phyloP scores from a whole-genome alignment of 2,113 vertebrate genomes.

The Astur gentilis region DNA sequence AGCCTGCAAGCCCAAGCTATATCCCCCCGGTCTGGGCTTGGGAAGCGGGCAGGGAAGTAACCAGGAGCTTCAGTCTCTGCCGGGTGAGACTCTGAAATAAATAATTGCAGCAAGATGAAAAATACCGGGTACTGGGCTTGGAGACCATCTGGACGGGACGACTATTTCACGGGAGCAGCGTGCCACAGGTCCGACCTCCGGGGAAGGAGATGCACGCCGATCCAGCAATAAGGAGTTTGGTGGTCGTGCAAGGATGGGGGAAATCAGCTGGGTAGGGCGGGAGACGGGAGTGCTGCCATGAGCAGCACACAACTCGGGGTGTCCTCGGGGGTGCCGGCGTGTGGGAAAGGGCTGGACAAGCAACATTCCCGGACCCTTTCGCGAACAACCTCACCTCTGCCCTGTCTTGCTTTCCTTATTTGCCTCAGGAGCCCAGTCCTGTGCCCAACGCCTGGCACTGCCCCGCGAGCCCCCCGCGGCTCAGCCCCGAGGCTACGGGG shows the following conservation, averaged over 20 bases:
- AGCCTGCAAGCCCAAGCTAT: not conserved
- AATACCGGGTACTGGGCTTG: not conserved
- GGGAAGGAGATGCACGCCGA: not conserved
- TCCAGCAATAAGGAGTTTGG: not conserved
- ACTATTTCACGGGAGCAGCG: not conserved
- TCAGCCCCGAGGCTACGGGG: not conserved
- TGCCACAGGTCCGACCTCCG: not conserved
- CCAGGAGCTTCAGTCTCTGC: not conserved
- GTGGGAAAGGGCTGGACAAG: not conserved
- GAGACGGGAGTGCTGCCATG: not conserved
- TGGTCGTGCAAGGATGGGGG: not conserved
- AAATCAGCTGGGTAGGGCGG: not conserved
- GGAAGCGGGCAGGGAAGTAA: not conserved
- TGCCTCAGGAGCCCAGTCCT: not conserved
- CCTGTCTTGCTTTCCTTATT: not conserved
- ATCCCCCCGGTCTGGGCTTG: not conserved
- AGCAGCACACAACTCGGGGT: not conserved
- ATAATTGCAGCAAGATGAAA: not conserved
- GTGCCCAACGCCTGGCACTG: fast-evolving
- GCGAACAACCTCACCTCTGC: not conserved
- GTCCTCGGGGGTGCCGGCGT: fast-evolving
- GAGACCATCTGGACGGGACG: not conserved
- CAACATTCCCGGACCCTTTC: not conserved
- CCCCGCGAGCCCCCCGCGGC: not conserved
- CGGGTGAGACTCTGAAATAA: not conserved